Base-by-base conservation (phyloP, 2,113 vertebrate genomes). In the Sinocyclocheilus rhinocerous region DNA sequence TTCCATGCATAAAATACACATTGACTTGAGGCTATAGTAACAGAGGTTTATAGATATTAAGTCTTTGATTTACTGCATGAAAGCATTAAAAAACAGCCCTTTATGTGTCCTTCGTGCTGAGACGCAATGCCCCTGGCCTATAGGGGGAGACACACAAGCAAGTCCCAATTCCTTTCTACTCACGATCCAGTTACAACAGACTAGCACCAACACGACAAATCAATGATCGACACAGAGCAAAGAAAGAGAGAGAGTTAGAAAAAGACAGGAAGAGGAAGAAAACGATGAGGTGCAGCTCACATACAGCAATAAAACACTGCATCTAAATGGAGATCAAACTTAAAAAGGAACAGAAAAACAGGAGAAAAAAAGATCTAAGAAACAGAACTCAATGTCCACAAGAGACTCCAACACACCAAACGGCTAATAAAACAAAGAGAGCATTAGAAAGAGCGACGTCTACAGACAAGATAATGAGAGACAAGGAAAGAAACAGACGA, bases 341-440 rank as follows among this genome's bases (percentile, higher is more conserved):
- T n/a, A 85, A 83, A 83, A 81, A 84, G 52, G 45, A 50, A 87
- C 69, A 39, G 93, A 89, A 87, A 91, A 89, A 75, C 15, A n/a
- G 42, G 70, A 82, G 39, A 48, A 55, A 45, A 33, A 83, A 94
- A 92, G 89, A 91, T 81, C 89, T 93, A 91, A 73, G 92, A 90
- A 87, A 87, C 73, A 82, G 42, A 87, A 84, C 63, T 80, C 13
- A 86, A 88, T 57, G 77, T 75, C 76, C 84, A 86, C 75, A 83
- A 88, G 73, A 85, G 84, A 76, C 82, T 88, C 81, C 81, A 75
- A 89, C 84, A 91, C 87, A 82, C 84, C 65, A 87, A 67, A 90
- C 48, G 81, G 48, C 87, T 86, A 86, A 85, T 84, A 76, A 79
- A 85, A 83, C 75, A 85, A 86, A 85, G 65, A 77, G 39, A 85